These are phyloP conservation scores for Leptogaster cylindrica DNA, from an alignment of 2,888 invertebrate genomes.

Conservation along the genomic window DNA sequence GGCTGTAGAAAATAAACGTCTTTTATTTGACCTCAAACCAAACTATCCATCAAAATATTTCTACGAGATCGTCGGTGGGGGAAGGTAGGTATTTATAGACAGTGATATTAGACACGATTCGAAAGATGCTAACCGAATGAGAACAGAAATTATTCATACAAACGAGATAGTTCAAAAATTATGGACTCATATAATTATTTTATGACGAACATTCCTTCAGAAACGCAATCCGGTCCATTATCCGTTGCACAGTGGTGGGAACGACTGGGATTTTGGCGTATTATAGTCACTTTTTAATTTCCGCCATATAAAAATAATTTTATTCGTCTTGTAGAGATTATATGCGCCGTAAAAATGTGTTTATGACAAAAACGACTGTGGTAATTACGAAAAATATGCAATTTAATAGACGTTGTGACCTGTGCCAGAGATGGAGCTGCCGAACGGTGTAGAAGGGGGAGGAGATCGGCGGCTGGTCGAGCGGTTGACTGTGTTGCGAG, in stretches of 20 bases:
- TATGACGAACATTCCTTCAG: conserved; percentile 13
- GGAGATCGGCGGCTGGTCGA: neutral
- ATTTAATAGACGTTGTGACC: conserved; percentile 23
- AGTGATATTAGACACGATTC: too few relatives aligned
- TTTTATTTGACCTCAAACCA: too few relatives aligned
- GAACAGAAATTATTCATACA: conserved; percentile 38
- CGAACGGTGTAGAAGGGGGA: neutral
- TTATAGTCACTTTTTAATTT: conserved; percentile 23
- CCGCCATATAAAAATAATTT: conserved; percentile 39
- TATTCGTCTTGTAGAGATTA: conserved; percentile 35
- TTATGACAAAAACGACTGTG: conserved; percentile 38
- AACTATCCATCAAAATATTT: too few relatives aligned
- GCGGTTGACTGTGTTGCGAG: neutral
- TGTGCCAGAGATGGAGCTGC: neutral
- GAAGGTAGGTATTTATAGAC: too few relatives aligned
- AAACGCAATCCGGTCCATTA: conserved; percentile 2
- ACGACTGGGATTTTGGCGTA: conserved; percentile 1
- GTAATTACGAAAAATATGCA: conserved; percentile 36
- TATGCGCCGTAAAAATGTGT: conserved; percentile 38
- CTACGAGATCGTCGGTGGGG: too few relatives aligned
- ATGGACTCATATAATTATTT: conserved; percentile 43
- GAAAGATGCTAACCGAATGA: too few relatives aligned
- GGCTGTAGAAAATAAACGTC: too few relatives aligned
- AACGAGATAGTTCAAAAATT: conserved; percentile 34
- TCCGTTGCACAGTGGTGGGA: neutral